Evolutionary conservation across 2,113 vertebrate genomes (phyloP), one percentile per base, ranked within the genome.

Genomic region (Epinephelus lanceolatus): DNA sequence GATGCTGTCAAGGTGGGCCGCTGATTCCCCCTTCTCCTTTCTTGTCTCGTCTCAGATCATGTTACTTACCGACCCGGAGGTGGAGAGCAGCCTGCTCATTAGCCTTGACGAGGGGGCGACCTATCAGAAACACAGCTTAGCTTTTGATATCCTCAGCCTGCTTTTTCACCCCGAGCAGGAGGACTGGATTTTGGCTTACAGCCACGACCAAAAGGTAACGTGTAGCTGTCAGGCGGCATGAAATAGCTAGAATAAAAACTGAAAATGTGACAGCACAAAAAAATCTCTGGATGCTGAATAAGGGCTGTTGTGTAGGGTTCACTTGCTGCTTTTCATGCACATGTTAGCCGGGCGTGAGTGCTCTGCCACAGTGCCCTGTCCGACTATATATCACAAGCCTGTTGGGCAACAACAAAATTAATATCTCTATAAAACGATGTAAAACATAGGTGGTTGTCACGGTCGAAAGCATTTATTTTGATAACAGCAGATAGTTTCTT

Each of bases 121-220:
- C 61, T 99, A 99, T 89, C 97, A 98, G 92, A 98, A 97, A 87
- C 96, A 98, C 87, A 95, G 97, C 30, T 95, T 98, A 86, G 97
- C 95, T 88, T 99, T 99, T 91, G 97, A 97, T 91, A 97, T 99
- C 87, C 97, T 98, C 89, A 99, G 97, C 78, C 91, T 99, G 85
- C 97, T 99, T 49, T 99, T 99, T 85, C 97, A 99, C 80, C 97
- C 97, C 0, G 97, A 97, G 89, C 97, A 97, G 80, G 97, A 99
- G 80, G 97, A 99, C 76, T 99, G 97, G 97, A 97, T 99, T 65
- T 93, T 99, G 94, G 97, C 97, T 21, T 99, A 98, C 86, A 97
- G 97, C 92, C 97, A 98, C 71, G 97, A 99, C 92, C 97, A 98
- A 91, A 99, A 99, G 97, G 97, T 98, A 92, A 94, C 86, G 19